Evolutionary conservation across 2,888 invertebrate genomes (phyloP), one percentile per base, ranked within the genome.

Genomic region (Rotaria macrura): DNA sequence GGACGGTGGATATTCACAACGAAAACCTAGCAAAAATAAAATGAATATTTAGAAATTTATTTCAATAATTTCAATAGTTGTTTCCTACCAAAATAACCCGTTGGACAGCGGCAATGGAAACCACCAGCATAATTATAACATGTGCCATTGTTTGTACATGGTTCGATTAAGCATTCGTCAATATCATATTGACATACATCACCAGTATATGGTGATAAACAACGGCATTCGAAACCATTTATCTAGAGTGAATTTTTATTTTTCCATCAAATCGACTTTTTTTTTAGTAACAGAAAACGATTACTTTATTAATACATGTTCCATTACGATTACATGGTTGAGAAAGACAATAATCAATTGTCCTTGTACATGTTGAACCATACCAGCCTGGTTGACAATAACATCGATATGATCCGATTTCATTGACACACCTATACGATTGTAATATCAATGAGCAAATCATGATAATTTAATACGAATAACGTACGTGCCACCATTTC

Each of bases 121-220:
- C 74, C 74, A 40, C 74, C 74, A 79, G 25, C 38, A 43, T 79
- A 79, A 79, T 79, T 79, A 79, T 79, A 43, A 25, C 74, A 79
- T 40, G 74, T 79, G 9, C 74, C 74, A 43, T 38, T 43, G 25
- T 79, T 38, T 23, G 9, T 25, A 79, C 74, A 79, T 29, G 74
- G 43, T 9, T 79, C 38, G 7, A 43, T 79, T 79, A 79, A 43
- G 43, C 74, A 79, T 79, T 79, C 74, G 25, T 79, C 43, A 43
- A 79, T 79, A 79, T 79, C 74, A 79, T 79, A 40, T 43, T 79
- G 40, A 43, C 74, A 79, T 9, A 40, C 38, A 43, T 79, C n/a
- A 43, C 74, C 74, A 25, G 74, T 79, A 43, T 79, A 79, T 25
- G 38, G 38, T 79, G 74, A 43, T 40, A 40, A 40, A 79, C 74